Base-by-base conservation (phyloP, 2,113 vertebrate genomes). In the Boleophthalmus pectinirostris region DNA sequence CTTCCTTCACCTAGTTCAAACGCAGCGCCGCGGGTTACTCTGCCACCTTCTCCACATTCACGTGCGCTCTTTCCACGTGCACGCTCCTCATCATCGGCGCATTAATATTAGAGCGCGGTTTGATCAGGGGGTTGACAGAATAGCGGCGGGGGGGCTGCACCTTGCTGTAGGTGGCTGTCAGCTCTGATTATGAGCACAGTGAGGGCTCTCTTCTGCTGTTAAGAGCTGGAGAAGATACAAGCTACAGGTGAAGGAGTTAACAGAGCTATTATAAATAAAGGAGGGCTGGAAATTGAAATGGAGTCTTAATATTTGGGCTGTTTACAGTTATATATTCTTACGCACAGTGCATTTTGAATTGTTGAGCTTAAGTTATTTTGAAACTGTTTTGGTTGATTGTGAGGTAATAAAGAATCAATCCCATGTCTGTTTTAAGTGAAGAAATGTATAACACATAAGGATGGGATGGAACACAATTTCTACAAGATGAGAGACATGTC, bases 91-190 rank as follows among this genome's bases (percentile, higher is more conserved):
- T 82, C 83, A 87, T 90, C 85, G 87, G 82, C 67, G 60, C 69
- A 90, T 92, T 88, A 92, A 92, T 92, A 92, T 91, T 90, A 89
- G 91, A 88, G 77, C 73, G 83, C 80, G 73, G 24, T 72, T 81
- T 87, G 89, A 92, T 91, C 88, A 80, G 86, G 84, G n/a, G 88
- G 78, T 73, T 84, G 82, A 86, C 87, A 80, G 82, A 24, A 61
- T 85, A 87, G 80, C 88, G 84, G 90, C 89, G 69, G 89, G 90
- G 82, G 23, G 75, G 84, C 90, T 29, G 76, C 91, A 93, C 92
- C 93, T 93, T 90, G 88, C 91, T 93, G 90, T 81, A 91, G 92
- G 91, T 92, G 86, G 86, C 90, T 91, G 90, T 89, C 90, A 74
- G 82, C n/a, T 91, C 82, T 87, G 84, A 93, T 93, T 92, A 92